Base-by-base conservation (phyloP, 2,888 invertebrate species). In the Calliphora vomitoria region DNA sequence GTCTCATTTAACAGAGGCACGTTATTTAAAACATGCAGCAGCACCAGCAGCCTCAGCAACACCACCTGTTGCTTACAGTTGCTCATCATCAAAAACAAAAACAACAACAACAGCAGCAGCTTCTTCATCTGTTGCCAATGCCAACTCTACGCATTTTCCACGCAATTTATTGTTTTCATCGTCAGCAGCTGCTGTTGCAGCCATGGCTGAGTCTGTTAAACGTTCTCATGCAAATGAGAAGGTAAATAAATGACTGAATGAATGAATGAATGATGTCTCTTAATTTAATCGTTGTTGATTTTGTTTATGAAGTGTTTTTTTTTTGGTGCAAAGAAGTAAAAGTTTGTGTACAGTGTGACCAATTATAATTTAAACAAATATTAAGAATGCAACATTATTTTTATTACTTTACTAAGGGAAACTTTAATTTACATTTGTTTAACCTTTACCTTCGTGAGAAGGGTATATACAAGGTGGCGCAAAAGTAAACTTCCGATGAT, bases 131-230 rank as follows among this genome's bases (percentile, higher is more conserved):
- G 55, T 20, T 62, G 58, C 31, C 13, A 41, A 18, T 58, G 78
- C 20, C 31, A 79, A 47, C 31, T 6, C 78, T 75, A 82, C 84
- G 25, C 91, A 92, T 81, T 91, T 94, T 88, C 90, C 93, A 15
- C 94, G 95, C 87, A 95, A 95, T 92, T 95, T 95, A 94, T 92
- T 95, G 79, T 95, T 95, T 90, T 93, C 93, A 58, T 90, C 91
- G 82, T 89, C 91, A 71, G 91, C 90, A 38, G 90, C 90, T 8
- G 92, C 91, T 41, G 91, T 90, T 41, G 91, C 90, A 15, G 91
- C 90, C 47, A 91, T 90, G 35, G 91, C 91, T 50, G 88, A 83
- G 38, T 80, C 87, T 20, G 85, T 74, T 15, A 91, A 91, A 88
- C 89, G 82, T 78, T 72, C 85, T 89, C 81, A 90, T 79, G 75